Evolutionary conservation across 2,888 invertebrate species (phyloP).

Genomic region (Emmelina monodactyla): DNA sequence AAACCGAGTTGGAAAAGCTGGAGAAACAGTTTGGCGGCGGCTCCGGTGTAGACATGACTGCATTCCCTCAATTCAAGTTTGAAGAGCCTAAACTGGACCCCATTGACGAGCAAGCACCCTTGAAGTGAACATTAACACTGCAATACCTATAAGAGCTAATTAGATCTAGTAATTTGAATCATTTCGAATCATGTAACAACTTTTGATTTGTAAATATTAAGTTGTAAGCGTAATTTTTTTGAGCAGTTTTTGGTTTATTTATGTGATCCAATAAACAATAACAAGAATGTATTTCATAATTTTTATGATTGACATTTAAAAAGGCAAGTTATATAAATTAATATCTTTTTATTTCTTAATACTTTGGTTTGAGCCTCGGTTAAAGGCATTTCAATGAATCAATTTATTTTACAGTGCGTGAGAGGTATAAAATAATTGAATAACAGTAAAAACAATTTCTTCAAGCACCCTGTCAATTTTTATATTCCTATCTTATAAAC

Average conservation of each 20-base stretch:
- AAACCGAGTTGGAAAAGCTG: constrained; percentile 81
- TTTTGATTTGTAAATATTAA: constrained; percentile 8
- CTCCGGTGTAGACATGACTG: constrained; percentile 82
- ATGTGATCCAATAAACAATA: too few relatives aligned
- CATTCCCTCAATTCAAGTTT: constrained; percentile 89
- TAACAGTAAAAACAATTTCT: too few relatives aligned
- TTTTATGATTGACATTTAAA: too few relatives aligned
- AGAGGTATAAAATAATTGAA: too few relatives aligned
- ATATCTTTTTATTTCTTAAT: too few relatives aligned
- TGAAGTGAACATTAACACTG: constrained; percentile 33
- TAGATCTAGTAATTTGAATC: constrained; percentile 21
- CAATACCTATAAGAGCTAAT: constrained; percentile 13
- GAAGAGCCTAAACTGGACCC: constrained; percentile 75
- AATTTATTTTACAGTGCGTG: too few relatives aligned
- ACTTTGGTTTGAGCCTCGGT: too few relatives aligned
- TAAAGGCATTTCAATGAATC: too few relatives aligned
- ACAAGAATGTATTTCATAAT: too few relatives aligned
- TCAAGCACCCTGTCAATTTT: too few relatives aligned
- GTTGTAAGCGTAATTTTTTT: not conserved
- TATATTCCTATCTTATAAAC: too few relatives aligned
- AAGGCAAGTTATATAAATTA: too few relatives aligned
- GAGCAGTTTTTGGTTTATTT: not conserved
- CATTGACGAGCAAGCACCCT: constrained; percentile 54
- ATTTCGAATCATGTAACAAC: constrained; percentile 10
- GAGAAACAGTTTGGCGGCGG: constrained; percentile 81